These are phyloP conservation scores for Sinotaia quadrata DNA, from an alignment of 2,888 invertebrate species.

Conservation along the genomic window DNA sequence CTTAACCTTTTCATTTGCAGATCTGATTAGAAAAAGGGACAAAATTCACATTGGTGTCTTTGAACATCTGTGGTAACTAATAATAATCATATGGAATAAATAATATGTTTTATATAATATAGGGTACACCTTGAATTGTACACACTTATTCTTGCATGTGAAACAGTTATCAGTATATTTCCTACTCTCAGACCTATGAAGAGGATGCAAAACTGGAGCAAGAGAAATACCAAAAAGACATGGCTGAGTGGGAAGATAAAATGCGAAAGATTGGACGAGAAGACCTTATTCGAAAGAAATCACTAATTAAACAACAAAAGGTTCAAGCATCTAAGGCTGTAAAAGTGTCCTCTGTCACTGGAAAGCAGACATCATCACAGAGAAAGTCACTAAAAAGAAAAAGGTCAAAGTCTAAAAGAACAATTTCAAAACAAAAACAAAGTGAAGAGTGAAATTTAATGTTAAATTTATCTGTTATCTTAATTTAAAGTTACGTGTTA, in stretches of 20 bases:
- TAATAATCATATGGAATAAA: too few species aligned
- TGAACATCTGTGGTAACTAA: too few species aligned
- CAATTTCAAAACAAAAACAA: background rate
- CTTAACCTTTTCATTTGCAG: too few species aligned
- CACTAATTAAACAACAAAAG: constrained; percentile 3
- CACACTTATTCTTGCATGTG: too few species aligned
- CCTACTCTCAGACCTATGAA: constrained; percentile 37
- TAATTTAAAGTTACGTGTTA: too few species aligned
- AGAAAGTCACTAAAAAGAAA: background rate
- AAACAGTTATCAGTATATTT: too few species aligned
- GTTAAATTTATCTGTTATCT: background rate
- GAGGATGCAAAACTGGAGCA: constrained; percentile 24
- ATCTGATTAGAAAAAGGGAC: too few species aligned
- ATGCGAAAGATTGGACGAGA: constrained; percentile 41
- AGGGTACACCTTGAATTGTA: too few species aligned
- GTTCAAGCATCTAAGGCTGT: constrained; percentile 4
- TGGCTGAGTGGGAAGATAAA: constrained; percentile 40
- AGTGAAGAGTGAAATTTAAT: background rate
- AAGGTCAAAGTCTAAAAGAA: too few species aligned
- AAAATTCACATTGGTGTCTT: too few species aligned
- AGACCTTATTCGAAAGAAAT: constrained; percentile 37
- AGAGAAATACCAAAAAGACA: constrained; percentile 32
- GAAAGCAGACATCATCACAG: background rate
- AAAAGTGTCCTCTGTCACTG: background rate
- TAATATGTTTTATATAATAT: too few species aligned